phyloP scores from a whole-genome alignment of 2,113 vertebrate genomes.

The Petromus typicus region DNA sequence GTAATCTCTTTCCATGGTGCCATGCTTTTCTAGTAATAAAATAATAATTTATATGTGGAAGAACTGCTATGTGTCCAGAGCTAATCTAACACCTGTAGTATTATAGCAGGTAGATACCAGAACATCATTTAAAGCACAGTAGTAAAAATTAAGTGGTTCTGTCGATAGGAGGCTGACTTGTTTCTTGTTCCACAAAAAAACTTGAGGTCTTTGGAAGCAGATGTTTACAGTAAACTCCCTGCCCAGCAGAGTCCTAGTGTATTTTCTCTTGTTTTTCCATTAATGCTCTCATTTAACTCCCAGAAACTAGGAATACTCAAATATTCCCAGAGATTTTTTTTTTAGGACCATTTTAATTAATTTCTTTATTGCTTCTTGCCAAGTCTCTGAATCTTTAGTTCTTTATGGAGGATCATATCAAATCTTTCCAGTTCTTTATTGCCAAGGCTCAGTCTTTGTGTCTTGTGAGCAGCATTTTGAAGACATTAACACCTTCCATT shows the following conservation, averaged over 20 bases:
- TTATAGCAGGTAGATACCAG: not conserved
- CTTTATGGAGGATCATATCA: not conserved
- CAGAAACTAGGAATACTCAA: not conserved
- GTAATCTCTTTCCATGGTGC: constrained; percentile 20
- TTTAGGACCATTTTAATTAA: constrained; percentile 50
- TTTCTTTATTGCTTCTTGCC: constrained; percentile 28
- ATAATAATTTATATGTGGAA: constrained; percentile 2
- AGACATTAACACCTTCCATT: constrained; percentile 36
- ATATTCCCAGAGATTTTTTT: constrained; percentile 16
- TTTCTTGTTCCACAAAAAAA: constrained; percentile 55
- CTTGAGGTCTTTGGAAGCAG: constrained; percentile 56
- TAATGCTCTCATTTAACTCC: not conserved
- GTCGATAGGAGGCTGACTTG: not conserved
- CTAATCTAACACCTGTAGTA: not conserved
- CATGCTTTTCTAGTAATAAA: constrained; percentile 33
- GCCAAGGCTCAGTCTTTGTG: not conserved
- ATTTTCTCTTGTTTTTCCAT: constrained; percentile 14
- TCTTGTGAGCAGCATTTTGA: constrained; percentile 42
- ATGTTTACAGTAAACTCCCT: constrained; percentile 8
- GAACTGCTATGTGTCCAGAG: not conserved
- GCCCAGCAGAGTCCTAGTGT: not conserved
- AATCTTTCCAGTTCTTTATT: constrained; percentile 16
- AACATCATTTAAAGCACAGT: not conserved
- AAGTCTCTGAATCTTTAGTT: constrained; percentile 32
- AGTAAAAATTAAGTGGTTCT: not conserved